phyloP scores from a whole-genome alignment of 1,140 invertebrate genomes.

The Dendroctonus ponderosae region DNA sequence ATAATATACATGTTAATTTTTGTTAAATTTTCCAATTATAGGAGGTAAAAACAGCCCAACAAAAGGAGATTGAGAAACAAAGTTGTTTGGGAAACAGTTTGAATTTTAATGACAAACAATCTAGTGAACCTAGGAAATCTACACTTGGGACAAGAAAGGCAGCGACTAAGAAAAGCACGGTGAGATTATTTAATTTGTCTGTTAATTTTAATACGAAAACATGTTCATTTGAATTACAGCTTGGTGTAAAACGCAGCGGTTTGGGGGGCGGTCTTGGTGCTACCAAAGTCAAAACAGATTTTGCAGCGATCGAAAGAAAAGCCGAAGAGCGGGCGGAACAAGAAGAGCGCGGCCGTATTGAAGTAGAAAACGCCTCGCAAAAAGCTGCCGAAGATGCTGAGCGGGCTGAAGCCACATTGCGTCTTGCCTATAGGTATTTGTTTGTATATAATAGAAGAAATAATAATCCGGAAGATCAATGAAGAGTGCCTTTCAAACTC shows the following conservation, averaged over 20 bases:
- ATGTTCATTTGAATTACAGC: constrained; percentile 50
- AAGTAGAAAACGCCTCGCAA: constrained; percentile 52
- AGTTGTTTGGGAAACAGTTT: too few relatives aligned
- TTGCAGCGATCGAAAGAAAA: constrained; percentile 92
- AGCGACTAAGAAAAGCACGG: constrained; percentile 63
- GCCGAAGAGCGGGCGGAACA: constrained; percentile 78
- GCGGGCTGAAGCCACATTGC: constrained; percentile 70
- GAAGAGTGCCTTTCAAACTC: background rate
- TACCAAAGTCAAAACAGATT: constrained; percentile 92
- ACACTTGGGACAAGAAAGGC: constrained; percentile 70
- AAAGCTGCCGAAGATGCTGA: constrained; percentile 56
- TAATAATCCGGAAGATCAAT: background rate
- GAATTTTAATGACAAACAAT: too few relatives aligned
- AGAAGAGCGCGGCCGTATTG: constrained; percentile 61
- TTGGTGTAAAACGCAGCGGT: constrained; percentile 83
- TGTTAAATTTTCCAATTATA: too few relatives aligned
- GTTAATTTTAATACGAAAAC: background rate
- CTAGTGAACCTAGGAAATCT: constrained; percentile 60
- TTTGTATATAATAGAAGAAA: background rate
- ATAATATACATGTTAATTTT: too few relatives aligned
- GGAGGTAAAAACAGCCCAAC: too few relatives aligned
- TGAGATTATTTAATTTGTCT: constrained; percentile 43
- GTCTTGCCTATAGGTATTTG: constrained; percentile 76
- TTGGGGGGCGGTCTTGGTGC: constrained; percentile 87
- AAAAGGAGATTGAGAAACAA: too few relatives aligned